A percentile compares a stretch with the other conserved stretches of the same genome.
Conservation (phyloP, 1,140 invertebrate genomes). For the Drosophila melanica region DNA sequence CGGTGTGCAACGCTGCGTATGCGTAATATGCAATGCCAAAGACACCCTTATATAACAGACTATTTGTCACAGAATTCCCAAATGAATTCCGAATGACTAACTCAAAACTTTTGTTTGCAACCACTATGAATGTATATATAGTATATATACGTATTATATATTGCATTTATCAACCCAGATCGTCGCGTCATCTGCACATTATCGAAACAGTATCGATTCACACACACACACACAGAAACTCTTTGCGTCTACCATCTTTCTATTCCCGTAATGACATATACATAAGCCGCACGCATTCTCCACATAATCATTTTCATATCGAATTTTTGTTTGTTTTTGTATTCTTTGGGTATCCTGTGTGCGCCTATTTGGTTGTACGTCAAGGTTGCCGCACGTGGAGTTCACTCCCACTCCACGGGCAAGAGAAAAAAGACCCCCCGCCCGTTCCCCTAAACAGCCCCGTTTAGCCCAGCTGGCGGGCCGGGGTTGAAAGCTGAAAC, state of each 20-base stretch:
- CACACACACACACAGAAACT: conserved; percentile 5
- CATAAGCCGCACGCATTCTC: conserved; percentile 39
- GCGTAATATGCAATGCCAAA: conserved; percentile 30
- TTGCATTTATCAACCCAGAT: conserved; percentile 24
- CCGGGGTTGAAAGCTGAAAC: conserved; percentile 71
- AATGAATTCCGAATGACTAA: conserved; percentile 31
- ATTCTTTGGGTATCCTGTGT: conserved; percentile 6
- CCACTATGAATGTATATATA: background rate
- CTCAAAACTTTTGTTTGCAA: background rate
- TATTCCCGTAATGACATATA: conserved; percentile 45
- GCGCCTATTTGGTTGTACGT: conserved; percentile 27
- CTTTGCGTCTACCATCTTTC: conserved; percentile 2
- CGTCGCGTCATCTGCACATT: conserved; percentile 28
- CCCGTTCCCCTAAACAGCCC: conserved; percentile 18
- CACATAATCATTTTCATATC: conserved; percentile 45
- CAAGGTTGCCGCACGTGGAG: conserved; percentile 47
- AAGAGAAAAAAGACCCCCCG: background rate
- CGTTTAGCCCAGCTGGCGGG: conserved; percentile 37
- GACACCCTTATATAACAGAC: conserved; percentile 3
- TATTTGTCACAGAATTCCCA: conserved; percentile 4
- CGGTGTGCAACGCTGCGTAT: conserved; percentile 34
- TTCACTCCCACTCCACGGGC: background rate
- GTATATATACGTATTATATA: conserved; percentile 8
- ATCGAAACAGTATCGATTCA: conserved; percentile 49
- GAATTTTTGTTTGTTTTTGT: conserved; percentile 21